Evolutionary conservation across 1,140 invertebrate genomes (phyloP).

Genomic region (Magallana ariakensis): DNA sequence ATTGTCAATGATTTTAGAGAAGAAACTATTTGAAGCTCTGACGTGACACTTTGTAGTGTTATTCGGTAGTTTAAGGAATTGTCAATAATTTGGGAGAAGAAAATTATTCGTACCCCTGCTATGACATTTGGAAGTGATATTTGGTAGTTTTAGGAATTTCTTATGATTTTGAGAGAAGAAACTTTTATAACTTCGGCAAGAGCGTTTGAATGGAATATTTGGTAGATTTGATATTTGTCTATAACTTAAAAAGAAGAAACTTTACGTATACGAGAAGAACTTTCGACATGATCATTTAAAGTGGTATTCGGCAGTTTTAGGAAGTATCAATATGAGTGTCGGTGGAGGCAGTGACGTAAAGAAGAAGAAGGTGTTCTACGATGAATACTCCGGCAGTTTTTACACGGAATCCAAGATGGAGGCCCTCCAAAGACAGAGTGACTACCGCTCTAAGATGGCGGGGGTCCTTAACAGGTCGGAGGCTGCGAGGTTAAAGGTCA

Average conservation of each 20-base stretch:
- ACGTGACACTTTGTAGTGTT: neutral
- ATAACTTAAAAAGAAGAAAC: too few species aligned
- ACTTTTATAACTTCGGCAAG: too few species aligned
- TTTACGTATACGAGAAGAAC: too few species aligned
- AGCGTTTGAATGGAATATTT: too few species aligned
- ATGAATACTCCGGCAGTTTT: slow-evolving; percentile 59
- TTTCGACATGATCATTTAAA: too few species aligned
- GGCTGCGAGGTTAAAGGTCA: slow-evolving; percentile 47
- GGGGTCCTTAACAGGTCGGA: slow-evolving; percentile 60
- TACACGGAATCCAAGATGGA: slow-evolving; percentile 63
- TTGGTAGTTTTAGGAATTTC: neutral
- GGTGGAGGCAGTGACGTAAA: slow-evolving; percentile 43
- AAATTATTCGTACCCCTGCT: too few species aligned
- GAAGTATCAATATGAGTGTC: slow-evolving; percentile 28
- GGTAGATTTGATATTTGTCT: too few species aligned
- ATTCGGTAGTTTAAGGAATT: too few species aligned
- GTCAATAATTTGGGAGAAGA: neutral
- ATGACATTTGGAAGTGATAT: too few species aligned
- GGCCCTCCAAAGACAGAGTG: slow-evolving; percentile 60
- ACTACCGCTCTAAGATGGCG: slow-evolving; percentile 59
- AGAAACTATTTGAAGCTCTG: neutral
- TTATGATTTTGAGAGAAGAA: too few species aligned
- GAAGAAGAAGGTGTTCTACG: slow-evolving; percentile 60
- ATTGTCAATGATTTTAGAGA: slow-evolving; percentile 16
- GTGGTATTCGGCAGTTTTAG: too few species aligned